phyloP scores from a whole-genome alignment of 2,888 invertebrate species.

The Trissonchulus sp. region DNA sequence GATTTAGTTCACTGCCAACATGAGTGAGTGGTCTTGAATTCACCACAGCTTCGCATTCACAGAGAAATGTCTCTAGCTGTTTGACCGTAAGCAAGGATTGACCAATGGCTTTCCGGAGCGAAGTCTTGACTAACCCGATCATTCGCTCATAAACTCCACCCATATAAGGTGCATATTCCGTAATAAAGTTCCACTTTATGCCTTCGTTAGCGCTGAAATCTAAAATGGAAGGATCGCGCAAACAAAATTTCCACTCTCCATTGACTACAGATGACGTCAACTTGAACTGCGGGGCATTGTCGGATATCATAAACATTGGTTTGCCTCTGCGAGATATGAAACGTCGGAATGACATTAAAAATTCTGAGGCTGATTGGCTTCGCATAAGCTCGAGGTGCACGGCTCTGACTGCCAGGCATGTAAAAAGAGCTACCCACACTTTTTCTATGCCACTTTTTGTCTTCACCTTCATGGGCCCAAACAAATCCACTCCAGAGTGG shows the following conservation, averaged over 20 bases:
- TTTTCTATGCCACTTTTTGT: neutral
- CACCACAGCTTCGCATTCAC: neutral
- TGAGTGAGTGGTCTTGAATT: too few species aligned
- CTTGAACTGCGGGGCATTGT: constrained; percentile 54
- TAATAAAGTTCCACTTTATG: constrained; percentile 6
- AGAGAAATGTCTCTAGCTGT: neutral
- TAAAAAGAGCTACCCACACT: constrained; percentile 8
- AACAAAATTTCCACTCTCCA: too few species aligned
- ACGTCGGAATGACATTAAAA: constrained; percentile 4
- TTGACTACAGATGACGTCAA: constrained; percentile 38
- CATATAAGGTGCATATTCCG: too few species aligned
- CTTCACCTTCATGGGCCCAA: constrained; percentile 18
- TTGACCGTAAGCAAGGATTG: neutral
- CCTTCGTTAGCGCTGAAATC: neutral
- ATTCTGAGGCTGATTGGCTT: neutral
- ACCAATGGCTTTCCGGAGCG: neutral
- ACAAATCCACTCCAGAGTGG: constrained; percentile 12
- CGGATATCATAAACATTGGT: constrained; percentile 48
- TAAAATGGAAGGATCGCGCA: neutral
- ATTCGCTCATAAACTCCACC: constrained; percentile 10
- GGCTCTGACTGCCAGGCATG: constrained; percentile 15
- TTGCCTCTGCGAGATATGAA: constrained; percentile 45
- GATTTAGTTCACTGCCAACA: too few species aligned
- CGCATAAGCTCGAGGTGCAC: constrained; percentile 16
- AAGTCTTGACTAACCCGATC: neutral